Conservation (phyloP, 2,888 invertebrate genomes). For the Synergus laeviventris region DNA sequence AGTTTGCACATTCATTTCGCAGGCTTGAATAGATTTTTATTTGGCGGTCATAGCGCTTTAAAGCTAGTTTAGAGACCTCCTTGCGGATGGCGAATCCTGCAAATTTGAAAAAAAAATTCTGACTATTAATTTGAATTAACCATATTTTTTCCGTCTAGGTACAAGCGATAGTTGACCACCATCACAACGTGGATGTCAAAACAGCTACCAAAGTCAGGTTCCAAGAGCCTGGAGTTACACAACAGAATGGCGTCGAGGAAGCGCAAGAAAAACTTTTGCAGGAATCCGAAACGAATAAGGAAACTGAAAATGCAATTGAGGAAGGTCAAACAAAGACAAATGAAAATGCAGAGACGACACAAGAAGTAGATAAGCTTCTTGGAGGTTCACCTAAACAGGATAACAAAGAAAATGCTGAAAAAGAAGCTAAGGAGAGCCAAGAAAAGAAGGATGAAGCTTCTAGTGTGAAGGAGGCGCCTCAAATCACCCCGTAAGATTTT, state of each 20-base stretch:
- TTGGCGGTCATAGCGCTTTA: slow-evolving; percentile 67
- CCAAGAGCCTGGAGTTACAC: slow-evolving; percentile 82
- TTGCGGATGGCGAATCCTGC: slow-evolving; percentile 4
- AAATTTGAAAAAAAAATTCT: not conserved
- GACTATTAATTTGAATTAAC: not conserved
- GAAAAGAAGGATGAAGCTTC: slow-evolving; percentile 76
- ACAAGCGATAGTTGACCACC: slow-evolving; percentile 95
- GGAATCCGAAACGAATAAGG: slow-evolving; percentile 65
- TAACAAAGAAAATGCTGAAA: slow-evolving; percentile 67
- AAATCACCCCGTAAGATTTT: slow-evolving; percentile 81
- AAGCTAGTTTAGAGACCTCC: slow-evolving; percentile 64
- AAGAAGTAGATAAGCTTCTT: slow-evolving; percentile 70
- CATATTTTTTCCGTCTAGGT: slow-evolving; percentile 79
- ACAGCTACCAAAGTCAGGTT: slow-evolving; percentile 91
- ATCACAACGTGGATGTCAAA: slow-evolving; percentile 85
- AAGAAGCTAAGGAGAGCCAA: slow-evolving; percentile 71
- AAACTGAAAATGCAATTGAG: slow-evolving; percentile 59
- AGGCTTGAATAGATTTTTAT: slow-evolving; percentile 68
- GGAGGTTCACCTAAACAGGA: slow-evolving; percentile 69
- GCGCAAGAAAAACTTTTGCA: slow-evolving; percentile 65
- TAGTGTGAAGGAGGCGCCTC: slow-evolving; percentile 78
- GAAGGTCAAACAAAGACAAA: slow-evolving; percentile 38
- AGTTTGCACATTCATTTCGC: slow-evolving; percentile 71
- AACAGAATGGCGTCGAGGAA: slow-evolving; percentile 70
- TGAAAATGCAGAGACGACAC: slow-evolving; percentile 61